Conservation (phyloP, 2,888 invertebrate genomes). For the Macrophya annulata region DNA sequence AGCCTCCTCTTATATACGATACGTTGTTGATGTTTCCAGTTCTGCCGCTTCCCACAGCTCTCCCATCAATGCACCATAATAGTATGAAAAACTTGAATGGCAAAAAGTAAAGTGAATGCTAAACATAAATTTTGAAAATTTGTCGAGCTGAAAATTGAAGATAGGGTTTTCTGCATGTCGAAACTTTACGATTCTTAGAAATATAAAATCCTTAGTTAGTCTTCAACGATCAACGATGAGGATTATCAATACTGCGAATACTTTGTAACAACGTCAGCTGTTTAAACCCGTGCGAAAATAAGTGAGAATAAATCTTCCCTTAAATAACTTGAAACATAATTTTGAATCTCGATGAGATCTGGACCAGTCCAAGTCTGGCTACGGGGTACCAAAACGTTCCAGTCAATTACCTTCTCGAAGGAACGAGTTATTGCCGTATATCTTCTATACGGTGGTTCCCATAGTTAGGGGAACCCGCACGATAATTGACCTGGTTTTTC, state of each 20-base stretch:
- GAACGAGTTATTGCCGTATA: slow-evolving; percentile 43
- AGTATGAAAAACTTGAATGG: slow-evolving; percentile 9
- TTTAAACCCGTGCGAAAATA: slow-evolving; percentile 18
- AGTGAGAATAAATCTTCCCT: slow-evolving; percentile 8
- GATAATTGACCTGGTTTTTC: slow-evolving; percentile 44
- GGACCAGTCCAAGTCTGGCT: slow-evolving; percentile 25
- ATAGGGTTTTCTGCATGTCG: slow-evolving; percentile 1
- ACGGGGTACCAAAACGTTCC: slow-evolving; percentile 44
- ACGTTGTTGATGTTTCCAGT: slow-evolving; percentile 33
- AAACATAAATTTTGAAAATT: slow-evolving; percentile 7
- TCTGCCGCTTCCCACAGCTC: slow-evolving; percentile 31
- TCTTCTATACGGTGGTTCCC: slow-evolving; percentile 42
- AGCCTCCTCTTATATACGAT: slow-evolving; percentile 44
- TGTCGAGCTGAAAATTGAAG: slow-evolving; percentile 29
- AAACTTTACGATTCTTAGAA: not conserved
- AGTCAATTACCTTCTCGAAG: slow-evolving; percentile 43
- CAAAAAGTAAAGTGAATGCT: not conserved
- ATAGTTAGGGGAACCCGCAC: slow-evolving; percentile 44
- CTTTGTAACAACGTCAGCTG: not conserved
- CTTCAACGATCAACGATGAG: not conserved
- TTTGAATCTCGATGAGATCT: slow-evolving; percentile 43
- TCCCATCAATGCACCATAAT: not conserved
- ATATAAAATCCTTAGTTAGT: not conserved
- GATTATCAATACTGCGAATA: not conserved
- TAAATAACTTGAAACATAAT: slow-evolving; percentile 6